A percentile compares a stretch with the other conserved stretches of the same genome.
These are phyloP conservation scores for Prionailurus bengalensis DNA, from an alignment of 2,113 vertebrate genomes.

Conservation along the genomic window DNA sequence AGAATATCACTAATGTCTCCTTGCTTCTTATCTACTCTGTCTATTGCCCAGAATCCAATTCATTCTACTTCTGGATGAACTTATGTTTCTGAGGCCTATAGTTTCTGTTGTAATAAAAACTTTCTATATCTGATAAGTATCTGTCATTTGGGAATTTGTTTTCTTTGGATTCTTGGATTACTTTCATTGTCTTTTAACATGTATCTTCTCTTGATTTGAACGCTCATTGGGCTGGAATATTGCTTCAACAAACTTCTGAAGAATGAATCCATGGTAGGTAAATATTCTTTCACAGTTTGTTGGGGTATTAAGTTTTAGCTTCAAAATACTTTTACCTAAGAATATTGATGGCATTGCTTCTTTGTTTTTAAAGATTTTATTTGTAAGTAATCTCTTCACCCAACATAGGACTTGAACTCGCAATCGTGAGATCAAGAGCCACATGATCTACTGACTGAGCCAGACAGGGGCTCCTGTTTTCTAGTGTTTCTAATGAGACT, in stretches of 20 bases:
- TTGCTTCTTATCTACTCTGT: constrained; percentile 30
- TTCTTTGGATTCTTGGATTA: constrained; percentile 38
- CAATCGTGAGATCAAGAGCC: background rate
- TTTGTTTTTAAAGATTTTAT: background rate
- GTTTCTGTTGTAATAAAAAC: constrained; percentile 37
- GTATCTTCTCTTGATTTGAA: constrained; percentile 57
- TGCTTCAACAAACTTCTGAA: constrained; percentile 47
- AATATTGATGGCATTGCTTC: background rate
- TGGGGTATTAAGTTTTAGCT: background rate
- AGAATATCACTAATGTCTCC: background rate
- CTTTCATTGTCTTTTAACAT: constrained; percentile 8
- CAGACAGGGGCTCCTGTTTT: background rate
- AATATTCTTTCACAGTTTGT: constrained; percentile 15
- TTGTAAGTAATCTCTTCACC: background rate
- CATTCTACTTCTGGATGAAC: background rate
- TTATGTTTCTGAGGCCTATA: background rate
- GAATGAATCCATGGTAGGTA: constrained; percentile 14
- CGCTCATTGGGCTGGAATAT: constrained; percentile 27
- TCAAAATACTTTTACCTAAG: constrained; percentile 29
- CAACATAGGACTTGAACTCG: background rate
- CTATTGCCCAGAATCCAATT: background rate
- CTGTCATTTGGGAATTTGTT: constrained; percentile 21
- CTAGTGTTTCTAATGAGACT: background rate
- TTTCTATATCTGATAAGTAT: constrained; percentile 36
- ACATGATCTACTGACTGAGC: background rate